These are phyloP conservation scores for Alauda arvensis DNA, from an alignment of 2,797 vertebrate genomes.

Conservation along the genomic window DNA sequence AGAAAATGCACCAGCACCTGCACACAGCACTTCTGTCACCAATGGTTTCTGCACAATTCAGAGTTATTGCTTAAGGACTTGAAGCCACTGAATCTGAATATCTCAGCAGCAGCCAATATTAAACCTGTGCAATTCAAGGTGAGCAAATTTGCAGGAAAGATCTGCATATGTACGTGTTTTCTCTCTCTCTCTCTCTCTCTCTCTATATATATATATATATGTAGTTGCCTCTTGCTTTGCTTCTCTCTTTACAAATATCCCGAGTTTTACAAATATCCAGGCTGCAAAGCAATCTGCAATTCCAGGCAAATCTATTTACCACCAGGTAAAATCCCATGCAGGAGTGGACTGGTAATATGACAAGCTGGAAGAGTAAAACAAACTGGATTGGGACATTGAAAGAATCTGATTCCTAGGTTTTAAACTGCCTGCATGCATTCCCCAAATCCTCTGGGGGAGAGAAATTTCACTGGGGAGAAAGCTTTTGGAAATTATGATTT, in stretches of 20 bases:
- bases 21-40: not conserved
- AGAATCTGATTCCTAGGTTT: not conserved
- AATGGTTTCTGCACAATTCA: constrained; percentile 4
- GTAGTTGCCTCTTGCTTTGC: not conserved
- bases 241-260: not conserved
- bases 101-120: not conserved
- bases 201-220: not conserved
- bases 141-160: not conserved
- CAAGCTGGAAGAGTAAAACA: not conserved
- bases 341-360: not conserved
- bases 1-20: constrained; percentile 44
- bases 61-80: not conserved
- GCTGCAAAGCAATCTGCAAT: not conserved
- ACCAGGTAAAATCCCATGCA: not conserved
- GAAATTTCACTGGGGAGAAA: not conserved
- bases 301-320: not conserved
- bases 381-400: not conserved
- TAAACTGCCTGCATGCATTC: not conserved
- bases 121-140: not conserved
- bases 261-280: not conserved
- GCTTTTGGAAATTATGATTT: not conserved
- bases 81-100: not conserved
- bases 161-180: not conserved
- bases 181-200: no score
- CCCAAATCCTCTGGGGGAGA: not conserved